Evolutionary conservation across 2,113 vertebrate species (phyloP), one percentile per base, ranked within the genome.

Genomic region (Hyla sarda): DNA sequence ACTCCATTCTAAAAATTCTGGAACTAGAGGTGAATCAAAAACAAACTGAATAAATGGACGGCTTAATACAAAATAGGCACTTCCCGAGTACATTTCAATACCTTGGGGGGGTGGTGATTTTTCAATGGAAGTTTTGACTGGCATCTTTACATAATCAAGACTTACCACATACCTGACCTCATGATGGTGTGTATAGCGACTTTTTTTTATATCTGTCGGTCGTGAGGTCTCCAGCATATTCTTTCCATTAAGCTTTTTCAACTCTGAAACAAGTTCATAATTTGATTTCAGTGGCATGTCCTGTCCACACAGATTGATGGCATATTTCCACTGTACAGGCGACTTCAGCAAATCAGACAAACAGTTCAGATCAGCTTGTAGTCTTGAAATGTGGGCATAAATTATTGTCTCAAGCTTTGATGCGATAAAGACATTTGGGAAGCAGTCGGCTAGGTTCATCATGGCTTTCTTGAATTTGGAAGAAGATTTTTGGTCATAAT

Each of bases 241-340:
- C 72, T 87, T 87, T 77, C 96, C 97, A 25, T 91, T 86, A 0
- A 98, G 95, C 74, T 91, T 95, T 90, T 92, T 96, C 85, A 99
- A 89, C 88, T 98, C 97, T 34, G 87, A 14, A 0, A 98, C 95
- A 82, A 99, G 90, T 84, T 98, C 95, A 0, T 94, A 94, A 91
- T 97, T 99, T 34, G 97, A 95, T 87, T 89, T 96, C 77, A 99
- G 92, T 58, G 97, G 97, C 76, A 99, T 97, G 90, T 98, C 97
- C 90, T 99, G 97, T 58, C 97, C 97, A 84, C 97, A 99, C 77
- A 99, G 89, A 89, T 99, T 99, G 87, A 99, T 97, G 78, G 92
- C 96, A 0, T 98, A 98, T 78, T 93, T 97, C 97, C 97, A 99
- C 12, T 90, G 92, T 86, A 96, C 91, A 1, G 91, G 88, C 72